Percentiles rank a stretch among this genome's conserved stretches.
Conservation (phyloP, 2,113 vertebrate species). For the Urocynchramus pylzowi region DNA sequence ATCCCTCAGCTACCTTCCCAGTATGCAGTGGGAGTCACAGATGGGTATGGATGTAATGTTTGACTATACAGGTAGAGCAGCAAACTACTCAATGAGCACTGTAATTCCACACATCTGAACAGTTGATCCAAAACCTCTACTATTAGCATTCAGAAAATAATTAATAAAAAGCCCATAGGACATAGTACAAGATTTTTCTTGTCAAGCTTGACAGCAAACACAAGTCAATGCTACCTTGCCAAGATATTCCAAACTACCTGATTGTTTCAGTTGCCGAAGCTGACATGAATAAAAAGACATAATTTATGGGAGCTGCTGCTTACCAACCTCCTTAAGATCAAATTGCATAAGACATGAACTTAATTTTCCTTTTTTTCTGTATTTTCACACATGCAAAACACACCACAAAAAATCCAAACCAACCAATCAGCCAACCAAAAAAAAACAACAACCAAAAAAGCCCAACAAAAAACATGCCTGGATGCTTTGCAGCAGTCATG, state of each 20-base stretch:
- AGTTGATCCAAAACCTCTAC: background rate
- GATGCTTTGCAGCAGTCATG: background rate
- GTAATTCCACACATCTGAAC: background rate
- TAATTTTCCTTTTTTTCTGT: background rate
- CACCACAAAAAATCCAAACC: background rate
- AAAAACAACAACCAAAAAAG: background rate
- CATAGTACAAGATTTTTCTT: background rate
- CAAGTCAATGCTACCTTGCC: background rate
- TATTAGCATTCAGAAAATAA: background rate
- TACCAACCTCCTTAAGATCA: background rate
- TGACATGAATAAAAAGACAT: background rate
- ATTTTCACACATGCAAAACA: background rate
- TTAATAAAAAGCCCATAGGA: background rate
- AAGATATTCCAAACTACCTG: background rate
- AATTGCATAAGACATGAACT: background rate
- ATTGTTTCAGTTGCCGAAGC: rapidly evolving
- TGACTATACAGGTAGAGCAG: background rate
- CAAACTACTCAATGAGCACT: background rate
- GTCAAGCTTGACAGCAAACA: background rate
- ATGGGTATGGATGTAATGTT: background rate
- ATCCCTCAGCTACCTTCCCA: background rate
- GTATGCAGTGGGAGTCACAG: background rate
- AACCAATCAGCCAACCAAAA: background rate
- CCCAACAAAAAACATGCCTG: background rate
- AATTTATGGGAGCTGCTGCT: background rate